Evolutionary conservation across 35 echinoderm and acorn worm genomes (phyloP), one percentile per base, ranked within the genome.

Genomic region (Apostichopus japonicus): DNA sequence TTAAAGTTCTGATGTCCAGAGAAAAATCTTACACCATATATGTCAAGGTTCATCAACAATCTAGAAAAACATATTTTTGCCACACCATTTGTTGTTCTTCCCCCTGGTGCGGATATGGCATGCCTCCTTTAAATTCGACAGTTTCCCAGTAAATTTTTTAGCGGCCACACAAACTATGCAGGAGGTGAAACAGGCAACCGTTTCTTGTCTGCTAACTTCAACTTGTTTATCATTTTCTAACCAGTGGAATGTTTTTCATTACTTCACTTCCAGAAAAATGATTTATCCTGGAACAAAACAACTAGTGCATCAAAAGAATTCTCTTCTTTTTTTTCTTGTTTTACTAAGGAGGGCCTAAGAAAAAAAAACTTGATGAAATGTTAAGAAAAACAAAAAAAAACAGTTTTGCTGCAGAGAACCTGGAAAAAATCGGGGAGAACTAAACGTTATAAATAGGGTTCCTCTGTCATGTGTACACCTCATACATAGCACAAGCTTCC

Each of bases 221-320:
- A 83, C 10, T 54, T 83, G 27, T 53, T 83, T 83, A 54, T 54
- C 54, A 54, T 54, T 83, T 75, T 83, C 52, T 16, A 17, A 54
- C 21, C 51, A 6, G 14, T 55, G 79, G 79, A 83, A 83, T 83
- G 79, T 83, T 53, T 83, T 83, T 53, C 51, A 83, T 83, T 83
- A 54, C 51, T 83, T 83, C 44, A 55, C 55, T 56, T 54, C 17
- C 54, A 44, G 51, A 33, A 6, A 53, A 83, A 83, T 83, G 79
- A 83, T 83, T 83, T 83, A 83, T 56, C 71, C 71, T 75, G 71
- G 71, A 75, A 75, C 71, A 75, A 75, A 75, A 75, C 71, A 75
- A 75, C 71, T 19, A 75, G 71, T 19, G n/a, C 22, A 75, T 75
- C 71, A 75, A 75, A 75, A 75, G 71, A 75, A 75, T 44, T 44